Evolutionary conservation across 2,888 invertebrate species (phyloP), one percentile per base, ranked within the genome.

Genomic region (Phrixothrix hirtus): DNA sequence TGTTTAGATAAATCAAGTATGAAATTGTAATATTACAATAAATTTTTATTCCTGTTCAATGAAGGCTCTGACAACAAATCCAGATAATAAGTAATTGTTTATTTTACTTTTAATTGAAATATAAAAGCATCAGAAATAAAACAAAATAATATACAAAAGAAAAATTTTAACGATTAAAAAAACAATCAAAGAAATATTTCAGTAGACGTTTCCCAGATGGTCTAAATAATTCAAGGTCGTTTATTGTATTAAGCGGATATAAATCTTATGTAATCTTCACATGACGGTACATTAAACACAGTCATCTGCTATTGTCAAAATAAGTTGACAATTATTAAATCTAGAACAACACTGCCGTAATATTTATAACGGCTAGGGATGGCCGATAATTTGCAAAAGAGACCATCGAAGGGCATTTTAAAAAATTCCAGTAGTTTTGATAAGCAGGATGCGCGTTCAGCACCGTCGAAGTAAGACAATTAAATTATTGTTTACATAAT

Each of bases 351-450:
- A 3, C 4, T 15, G 3, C 6, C 5, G 15, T 9, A 12, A 15
- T n/a, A 34, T 9, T 12, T 7, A 4, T 15, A 13, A 15, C 6
- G 15, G 35, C 36, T 27, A 54, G 25, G 5, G 58, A 87, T 87
- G 86, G 82, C 89, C 63, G 89, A 89, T 71, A 89, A 89, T 79
- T 81, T 90, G 72, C 85, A 86, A 67, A 91, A 90, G 77, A 85
- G 87, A 74, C 92, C 92, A 65, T 82, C 86, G 7, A 92, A 95
- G 80, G 92, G 95, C 65, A 96, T 96, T 73, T 79, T 96, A 54
- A 96, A 95, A 78, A 87, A 90, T 55, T 92, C 94, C 6, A 88
- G 92, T 63, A 95, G 95, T 79, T 89, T 95, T 73, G 95, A 95
- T 76, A 86, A 84, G 55, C 84, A 71, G 48, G 73, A 75, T 32